A percentile compares a stretch with the other conserved stretches of the same genome.
Evolutionary conservation across 2,113 vertebrate species (phyloP).

Genomic region (Aleadryas rufinucha): DNA sequence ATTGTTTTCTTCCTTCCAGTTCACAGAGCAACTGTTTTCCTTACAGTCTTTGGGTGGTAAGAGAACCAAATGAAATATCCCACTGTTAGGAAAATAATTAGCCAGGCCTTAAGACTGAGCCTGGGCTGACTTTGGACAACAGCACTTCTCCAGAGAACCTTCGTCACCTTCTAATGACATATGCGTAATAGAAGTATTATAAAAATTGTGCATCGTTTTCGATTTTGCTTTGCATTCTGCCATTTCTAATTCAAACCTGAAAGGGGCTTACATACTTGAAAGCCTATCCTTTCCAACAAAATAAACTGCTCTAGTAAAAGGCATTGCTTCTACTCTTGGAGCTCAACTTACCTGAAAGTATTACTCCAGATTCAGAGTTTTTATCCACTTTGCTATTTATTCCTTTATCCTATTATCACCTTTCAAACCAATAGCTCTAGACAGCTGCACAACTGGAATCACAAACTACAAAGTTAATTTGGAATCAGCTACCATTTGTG

Average conservation of each 20-base stretch:
- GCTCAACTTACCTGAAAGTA: not conserved
- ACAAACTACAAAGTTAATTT: not conserved
- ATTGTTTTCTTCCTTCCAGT: not conserved
- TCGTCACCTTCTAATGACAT: not conserved
- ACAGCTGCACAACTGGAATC: not conserved
- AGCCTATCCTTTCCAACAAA: not conserved
- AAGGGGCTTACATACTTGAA: not conserved
- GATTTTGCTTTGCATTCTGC: not conserved
- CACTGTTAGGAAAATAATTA: not conserved
- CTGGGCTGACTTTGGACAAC: not conserved
- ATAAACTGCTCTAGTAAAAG: not conserved
- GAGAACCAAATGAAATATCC: conserved; percentile 28
- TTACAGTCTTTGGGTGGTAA: conserved; percentile 8
- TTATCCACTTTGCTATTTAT: not conserved
- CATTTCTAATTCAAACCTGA: not conserved
- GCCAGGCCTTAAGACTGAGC: not conserved
- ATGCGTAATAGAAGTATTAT: not conserved
- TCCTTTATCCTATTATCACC: not conserved
- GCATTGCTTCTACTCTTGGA: not conserved
- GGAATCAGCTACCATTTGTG: not conserved
- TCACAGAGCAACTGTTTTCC: conserved; percentile 16
- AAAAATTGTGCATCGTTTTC: not conserved
- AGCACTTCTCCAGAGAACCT: not conserved
- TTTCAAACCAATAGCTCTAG: not conserved
- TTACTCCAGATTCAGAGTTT: not conserved